Conservation (phyloP, 2,888 invertebrate species). For the Pyrochroa serraticornis region DNA sequence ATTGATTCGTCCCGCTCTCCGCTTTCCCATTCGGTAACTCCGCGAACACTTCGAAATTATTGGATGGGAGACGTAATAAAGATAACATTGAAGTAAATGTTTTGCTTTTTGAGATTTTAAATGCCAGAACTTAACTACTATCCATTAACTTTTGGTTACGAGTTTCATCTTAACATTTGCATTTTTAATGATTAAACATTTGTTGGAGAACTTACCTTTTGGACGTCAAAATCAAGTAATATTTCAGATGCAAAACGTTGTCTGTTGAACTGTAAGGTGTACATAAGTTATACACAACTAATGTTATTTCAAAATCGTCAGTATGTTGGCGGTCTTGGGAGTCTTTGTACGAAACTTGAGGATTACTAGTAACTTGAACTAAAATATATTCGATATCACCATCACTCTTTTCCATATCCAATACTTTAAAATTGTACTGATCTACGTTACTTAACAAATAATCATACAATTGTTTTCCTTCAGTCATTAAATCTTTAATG, state of each 20-base stretch:
- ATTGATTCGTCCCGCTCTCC: too few species aligned
- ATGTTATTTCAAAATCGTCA: conserved; percentile 71
- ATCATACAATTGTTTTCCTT: conserved; percentile 70
- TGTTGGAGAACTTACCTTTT: conserved; percentile 53
- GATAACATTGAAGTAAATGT: too few species aligned
- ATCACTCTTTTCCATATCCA: conserved; percentile 63
- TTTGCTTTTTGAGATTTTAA: too few species aligned
- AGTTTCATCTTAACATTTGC: too few species aligned
- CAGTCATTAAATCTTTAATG: conserved; percentile 66
- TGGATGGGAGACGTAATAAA: too few species aligned
- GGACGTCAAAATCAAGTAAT: conserved; percentile 67
- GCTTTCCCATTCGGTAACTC: too few species aligned
- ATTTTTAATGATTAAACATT: neutral
- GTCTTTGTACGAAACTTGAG: conserved; percentile 65
- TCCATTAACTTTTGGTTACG: too few species aligned
- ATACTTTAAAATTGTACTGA: conserved; percentile 70
- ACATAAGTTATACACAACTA: conserved; percentile 68
- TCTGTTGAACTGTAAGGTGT: conserved; percentile 50
- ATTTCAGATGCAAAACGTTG: conserved; percentile 61
- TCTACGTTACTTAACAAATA: conserved; percentile 73
- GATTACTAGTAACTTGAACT: conserved; percentile 65
- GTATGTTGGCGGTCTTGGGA: conserved; percentile 65
- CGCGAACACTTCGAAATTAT: too few species aligned
- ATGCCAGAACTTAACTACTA: too few species aligned
- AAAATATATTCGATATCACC: conserved; percentile 65